These are phyloP conservation scores for Adoxophyes honmai DNA, from an alignment of 1,140 invertebrate species.

Conservation along the genomic window DNA sequence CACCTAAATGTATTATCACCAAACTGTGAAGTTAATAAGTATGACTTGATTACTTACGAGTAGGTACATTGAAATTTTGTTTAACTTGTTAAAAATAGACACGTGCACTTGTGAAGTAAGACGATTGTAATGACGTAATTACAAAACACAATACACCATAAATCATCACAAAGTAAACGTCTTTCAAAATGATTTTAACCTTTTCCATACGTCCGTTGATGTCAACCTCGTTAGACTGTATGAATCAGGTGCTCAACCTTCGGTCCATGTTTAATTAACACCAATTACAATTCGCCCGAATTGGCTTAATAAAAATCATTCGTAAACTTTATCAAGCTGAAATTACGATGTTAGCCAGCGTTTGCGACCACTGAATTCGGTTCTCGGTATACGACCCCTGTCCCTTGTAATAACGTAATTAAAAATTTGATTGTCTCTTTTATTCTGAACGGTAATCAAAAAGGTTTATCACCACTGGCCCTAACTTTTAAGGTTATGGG, in stretches of 20 bases:
- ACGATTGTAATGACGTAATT: too few species aligned
- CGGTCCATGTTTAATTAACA: conserved; percentile 1
- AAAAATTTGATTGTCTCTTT: background rate
- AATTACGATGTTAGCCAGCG: conserved; percentile 6
- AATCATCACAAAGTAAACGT: too few species aligned
- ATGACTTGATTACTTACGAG: too few species aligned
- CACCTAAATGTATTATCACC: too few species aligned
- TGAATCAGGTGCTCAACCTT: background rate
- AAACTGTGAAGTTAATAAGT: too few species aligned
- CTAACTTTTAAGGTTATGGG: background rate
- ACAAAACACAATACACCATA: too few species aligned
- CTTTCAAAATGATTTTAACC: too few species aligned
- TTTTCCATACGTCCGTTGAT: too few species aligned
- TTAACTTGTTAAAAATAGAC: too few species aligned
- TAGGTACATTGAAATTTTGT: too few species aligned
- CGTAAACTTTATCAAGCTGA: conserved; percentile 6
- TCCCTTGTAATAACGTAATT: conserved; percentile 3
- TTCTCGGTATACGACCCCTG: background rate
- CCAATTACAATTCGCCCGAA: background rate
- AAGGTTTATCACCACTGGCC: background rate
- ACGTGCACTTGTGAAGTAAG: too few species aligned
- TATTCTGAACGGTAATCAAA: conserved; percentile 5
- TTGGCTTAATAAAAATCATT: background rate
- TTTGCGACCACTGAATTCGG: conserved; percentile 2
- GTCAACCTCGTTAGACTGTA: too few species aligned